These are phyloP conservation scores for Scaptomyza flava DNA, from an alignment of 2,888 invertebrate species.

Conservation along the genomic window DNA sequence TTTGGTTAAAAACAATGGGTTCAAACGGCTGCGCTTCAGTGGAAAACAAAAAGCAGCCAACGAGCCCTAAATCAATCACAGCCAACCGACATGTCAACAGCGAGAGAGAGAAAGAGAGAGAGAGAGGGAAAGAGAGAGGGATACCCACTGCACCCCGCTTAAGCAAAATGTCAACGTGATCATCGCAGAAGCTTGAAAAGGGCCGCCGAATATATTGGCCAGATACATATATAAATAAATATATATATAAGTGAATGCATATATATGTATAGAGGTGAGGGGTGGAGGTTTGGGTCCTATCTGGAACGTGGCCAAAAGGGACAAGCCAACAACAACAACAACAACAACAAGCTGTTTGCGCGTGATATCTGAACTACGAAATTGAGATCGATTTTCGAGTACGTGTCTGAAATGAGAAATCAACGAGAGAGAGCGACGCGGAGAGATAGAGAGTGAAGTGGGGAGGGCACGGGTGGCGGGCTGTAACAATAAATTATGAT, in stretches of 20 bases:
- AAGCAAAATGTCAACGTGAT: constrained; percentile 76
- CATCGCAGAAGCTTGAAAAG: constrained; percentile 68
- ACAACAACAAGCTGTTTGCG: constrained; percentile 37
- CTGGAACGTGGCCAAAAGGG: constrained; percentile 52
- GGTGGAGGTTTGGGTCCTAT: constrained; percentile 22
- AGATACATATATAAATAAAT: constrained; percentile 24
- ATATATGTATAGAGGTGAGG: constrained; percentile 5
- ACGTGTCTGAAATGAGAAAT: constrained; percentile 68
- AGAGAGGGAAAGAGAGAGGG: neutral
- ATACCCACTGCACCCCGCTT: constrained; percentile 7
- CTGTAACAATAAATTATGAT: constrained; percentile 76
- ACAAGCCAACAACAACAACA: constrained; percentile 5
- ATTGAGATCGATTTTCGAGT: constrained; percentile 75
- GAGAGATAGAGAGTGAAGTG: neutral
- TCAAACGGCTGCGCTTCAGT: constrained; percentile 75
- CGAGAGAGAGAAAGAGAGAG: neutral
- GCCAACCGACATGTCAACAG: constrained; percentile 74
- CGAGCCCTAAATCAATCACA: constrained; percentile 79
- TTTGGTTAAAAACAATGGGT: constrained; percentile 76
- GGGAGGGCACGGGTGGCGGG: neutral
- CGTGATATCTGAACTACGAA: constrained; percentile 79
- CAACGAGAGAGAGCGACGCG: neutral
- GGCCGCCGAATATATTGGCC: constrained; percentile 74
- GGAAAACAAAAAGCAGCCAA: constrained; percentile 69
- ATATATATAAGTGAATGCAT: constrained; percentile 1